Conservation (phyloP, 2,888 invertebrate genomes). For the Dynastes maya region DNA sequence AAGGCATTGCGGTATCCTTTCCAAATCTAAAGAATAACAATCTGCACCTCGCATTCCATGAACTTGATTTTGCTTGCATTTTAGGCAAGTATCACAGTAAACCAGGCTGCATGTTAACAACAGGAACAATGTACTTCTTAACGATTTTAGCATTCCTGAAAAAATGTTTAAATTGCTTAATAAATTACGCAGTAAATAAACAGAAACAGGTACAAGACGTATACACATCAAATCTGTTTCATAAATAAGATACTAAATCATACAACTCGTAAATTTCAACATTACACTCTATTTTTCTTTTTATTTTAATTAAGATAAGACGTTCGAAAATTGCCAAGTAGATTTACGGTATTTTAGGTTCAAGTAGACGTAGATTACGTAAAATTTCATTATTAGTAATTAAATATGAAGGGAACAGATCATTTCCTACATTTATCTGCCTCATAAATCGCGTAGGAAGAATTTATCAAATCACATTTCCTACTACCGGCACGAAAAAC, state of each 20-base stretch:
- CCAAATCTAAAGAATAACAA: conserved; percentile 61
- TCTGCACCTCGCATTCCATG: conserved; percentile 62
- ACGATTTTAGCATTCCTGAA: conserved; percentile 28
- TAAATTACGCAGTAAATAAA: neutral
- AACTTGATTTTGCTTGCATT: conserved; percentile 59
- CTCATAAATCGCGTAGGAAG: too few species aligned
- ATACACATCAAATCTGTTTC: neutral
- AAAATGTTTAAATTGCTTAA: conserved; percentile 2
- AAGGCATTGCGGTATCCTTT: conserved; percentile 62
- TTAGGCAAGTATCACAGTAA: conserved; percentile 42
- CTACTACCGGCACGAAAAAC: too few species aligned
- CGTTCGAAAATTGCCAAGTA: neutral
- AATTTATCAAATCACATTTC: too few species aligned
- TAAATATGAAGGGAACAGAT: too few species aligned
- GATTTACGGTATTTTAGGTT: too few species aligned
- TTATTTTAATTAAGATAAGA: conserved; percentile 5
- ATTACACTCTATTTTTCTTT: neutral
- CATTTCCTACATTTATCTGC: too few species aligned
- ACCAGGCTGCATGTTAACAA: conserved; percentile 13
- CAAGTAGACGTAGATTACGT: too few species aligned
- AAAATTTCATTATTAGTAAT: too few species aligned
- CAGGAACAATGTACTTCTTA: conserved; percentile 15
- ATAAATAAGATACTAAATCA: conserved; percentile 4
- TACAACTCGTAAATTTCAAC: neutral
- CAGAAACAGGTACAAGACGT: too few species aligned